phyloP scores from a whole-genome alignment of 2,113 vertebrate genomes.

The Xyrauchen texanus region DNA sequence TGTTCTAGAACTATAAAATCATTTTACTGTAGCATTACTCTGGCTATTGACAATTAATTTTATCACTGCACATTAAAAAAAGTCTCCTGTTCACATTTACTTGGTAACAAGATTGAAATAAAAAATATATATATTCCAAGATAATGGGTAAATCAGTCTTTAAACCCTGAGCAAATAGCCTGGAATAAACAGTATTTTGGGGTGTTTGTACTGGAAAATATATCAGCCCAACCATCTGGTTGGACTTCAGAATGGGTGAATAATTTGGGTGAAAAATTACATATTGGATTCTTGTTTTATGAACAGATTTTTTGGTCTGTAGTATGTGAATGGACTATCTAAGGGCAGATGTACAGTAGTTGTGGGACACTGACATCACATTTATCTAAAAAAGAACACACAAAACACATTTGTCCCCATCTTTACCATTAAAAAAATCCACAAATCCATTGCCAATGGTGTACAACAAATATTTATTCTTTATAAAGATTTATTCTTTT shows the following conservation, averaged over 20 bases:
- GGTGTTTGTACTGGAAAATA: conserved; percentile 12
- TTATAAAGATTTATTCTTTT: too few species aligned
- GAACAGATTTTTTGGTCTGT: neutral
- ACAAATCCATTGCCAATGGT: conserved; percentile 21
- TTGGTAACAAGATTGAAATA: conserved; percentile 24
- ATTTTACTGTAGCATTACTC: too few species aligned
- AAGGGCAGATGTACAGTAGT: neutral
- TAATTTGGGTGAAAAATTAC: neutral
- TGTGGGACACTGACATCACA: conserved; percentile 5
- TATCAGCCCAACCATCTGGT: conserved; percentile 28
- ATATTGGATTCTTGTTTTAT: neutral
- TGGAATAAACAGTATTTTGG: neutral
- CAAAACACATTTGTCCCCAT: neutral
- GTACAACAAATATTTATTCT: too few species aligned
- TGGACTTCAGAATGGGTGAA: neutral
- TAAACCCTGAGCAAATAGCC: conserved; percentile 17
- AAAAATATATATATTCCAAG: conserved; percentile 9
- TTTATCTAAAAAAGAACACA: neutral
- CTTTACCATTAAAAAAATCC: conserved; percentile 1
- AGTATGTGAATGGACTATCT: neutral
- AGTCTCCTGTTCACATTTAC: neutral
- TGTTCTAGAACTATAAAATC: too few species aligned
- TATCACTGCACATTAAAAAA: too few species aligned
- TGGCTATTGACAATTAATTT: too few species aligned
- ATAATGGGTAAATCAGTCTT: neutral